phyloP scores from a whole-genome alignment of 2,888 invertebrate genomes.

The Lagria hirta region DNA sequence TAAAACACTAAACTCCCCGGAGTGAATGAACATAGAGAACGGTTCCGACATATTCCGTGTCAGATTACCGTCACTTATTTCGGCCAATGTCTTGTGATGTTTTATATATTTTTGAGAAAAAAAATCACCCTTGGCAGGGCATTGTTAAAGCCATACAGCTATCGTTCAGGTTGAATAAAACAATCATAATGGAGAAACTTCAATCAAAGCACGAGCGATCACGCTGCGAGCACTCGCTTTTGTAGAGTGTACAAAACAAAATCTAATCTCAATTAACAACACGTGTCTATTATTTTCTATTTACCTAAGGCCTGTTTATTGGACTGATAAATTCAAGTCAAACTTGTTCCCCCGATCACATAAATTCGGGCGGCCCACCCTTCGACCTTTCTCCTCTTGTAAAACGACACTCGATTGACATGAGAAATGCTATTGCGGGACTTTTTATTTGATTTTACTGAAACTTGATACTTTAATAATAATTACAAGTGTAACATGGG shows the following conservation, averaged over 20 bases:
- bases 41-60: constrained; percentile 51
- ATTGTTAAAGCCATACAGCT: too few species aligned
- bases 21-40: constrained; percentile 32
- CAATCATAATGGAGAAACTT: too few species aligned
- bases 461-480: constrained; percentile 44
- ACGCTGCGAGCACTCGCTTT: too few species aligned
- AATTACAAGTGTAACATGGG: constrained; percentile 27
- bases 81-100: constrained; percentile 47
- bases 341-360: constrained; percentile 21
- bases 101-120: constrained; percentile 34
- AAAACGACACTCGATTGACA: constrained; percentile 45
- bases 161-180: too few species aligned
- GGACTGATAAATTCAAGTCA: constrained; percentile 32
- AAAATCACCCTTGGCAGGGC: too few species aligned
- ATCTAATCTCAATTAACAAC: constrained; percentile 18
- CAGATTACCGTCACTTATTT: constrained; percentile 53
- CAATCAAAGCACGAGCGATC: too few species aligned
- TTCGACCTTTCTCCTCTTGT: constrained; percentile 34
- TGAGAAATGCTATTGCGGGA: constrained; percentile 37
- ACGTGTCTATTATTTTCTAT: constrained; percentile 19
- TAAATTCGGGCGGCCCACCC: constrained; percentile 24
- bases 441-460: constrained; percentile 35
- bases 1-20: constrained; percentile 43
- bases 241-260: too few species aligned
- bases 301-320: constrained; percentile 26